Conservation (phyloP, 2,797 vertebrate genomes). For the Tenualosa thibaudeaui region DNA sequence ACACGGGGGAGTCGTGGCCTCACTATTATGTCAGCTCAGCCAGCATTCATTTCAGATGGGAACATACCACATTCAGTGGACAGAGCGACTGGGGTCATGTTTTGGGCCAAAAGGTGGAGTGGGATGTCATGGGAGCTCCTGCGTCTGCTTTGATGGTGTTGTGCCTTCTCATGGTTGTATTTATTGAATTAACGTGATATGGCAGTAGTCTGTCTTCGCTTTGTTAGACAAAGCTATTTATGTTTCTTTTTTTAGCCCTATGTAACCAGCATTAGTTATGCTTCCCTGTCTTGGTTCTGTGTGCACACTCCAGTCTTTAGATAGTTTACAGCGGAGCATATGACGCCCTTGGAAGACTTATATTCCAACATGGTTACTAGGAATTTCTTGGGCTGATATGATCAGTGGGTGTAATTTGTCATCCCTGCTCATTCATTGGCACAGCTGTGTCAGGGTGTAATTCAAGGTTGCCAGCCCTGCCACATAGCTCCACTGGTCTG, state of each 20-base stretch:
- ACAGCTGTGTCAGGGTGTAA: background rate
- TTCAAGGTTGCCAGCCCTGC: background rate
- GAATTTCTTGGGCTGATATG: background rate
- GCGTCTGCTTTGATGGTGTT: background rate
- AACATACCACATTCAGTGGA: background rate
- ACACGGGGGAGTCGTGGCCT: background rate
- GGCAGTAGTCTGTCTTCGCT: background rate
- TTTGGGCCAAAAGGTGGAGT: background rate
- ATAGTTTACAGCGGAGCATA: background rate
- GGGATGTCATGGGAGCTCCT: background rate
- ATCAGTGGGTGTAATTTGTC: background rate
- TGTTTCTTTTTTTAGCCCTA: background rate
- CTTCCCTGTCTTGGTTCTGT: background rate
- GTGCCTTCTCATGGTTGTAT: background rate
- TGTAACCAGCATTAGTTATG: background rate
- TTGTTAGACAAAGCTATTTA: background rate
- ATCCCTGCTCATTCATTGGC: background rate
- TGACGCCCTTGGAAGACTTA: background rate
- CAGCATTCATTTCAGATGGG: background rate
- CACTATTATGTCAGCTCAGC: slow-evolving; percentile 22
- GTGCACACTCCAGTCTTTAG: background rate
- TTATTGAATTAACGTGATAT: background rate
- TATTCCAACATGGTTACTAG: background rate
- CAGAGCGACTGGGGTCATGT: background rate
- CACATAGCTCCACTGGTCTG: background rate